Evolutionary conservation across 1,140 invertebrate genomes (phyloP).

Genomic region (Hyles vespertilio): DNA sequence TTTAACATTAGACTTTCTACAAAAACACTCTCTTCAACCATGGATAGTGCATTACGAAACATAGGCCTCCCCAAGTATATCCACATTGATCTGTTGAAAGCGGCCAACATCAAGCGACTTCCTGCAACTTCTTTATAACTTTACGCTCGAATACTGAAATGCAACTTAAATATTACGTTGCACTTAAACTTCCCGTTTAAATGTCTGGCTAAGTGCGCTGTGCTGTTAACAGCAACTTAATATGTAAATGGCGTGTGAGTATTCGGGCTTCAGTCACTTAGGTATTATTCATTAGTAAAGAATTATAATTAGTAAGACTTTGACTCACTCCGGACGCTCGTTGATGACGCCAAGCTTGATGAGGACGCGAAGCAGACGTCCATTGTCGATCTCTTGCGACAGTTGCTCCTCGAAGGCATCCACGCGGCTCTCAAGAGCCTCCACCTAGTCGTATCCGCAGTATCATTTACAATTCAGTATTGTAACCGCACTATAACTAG

Average conservation of each 20-base stretch:
- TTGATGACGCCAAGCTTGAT: constrained; percentile 94
- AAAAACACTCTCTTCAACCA: too few species aligned
- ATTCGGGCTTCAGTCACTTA: not conserved
- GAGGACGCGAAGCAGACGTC: constrained; percentile 91
- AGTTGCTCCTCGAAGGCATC: constrained; percentile 95
- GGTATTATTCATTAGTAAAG: constrained; percentile 1
- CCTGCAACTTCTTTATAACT: too few species aligned
- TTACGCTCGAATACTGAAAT: too few species aligned
- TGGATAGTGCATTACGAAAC: too few species aligned
- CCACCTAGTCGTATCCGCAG: constrained; percentile 74
- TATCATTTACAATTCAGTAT: too few species aligned
- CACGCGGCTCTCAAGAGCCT: constrained; percentile 89
- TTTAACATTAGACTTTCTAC: too few species aligned
- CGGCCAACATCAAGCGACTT: too few species aligned
- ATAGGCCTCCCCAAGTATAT: too few species aligned
- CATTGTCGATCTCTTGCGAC: constrained; percentile 96
- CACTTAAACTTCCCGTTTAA: too few species aligned
- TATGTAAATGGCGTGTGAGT: not conserved
- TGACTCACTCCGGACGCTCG: constrained; percentile 92
- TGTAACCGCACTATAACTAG: too few species aligned
- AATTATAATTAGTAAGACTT: not conserved
- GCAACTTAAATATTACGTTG: too few species aligned
- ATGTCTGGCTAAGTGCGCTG: not conserved
- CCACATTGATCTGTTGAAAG: too few species aligned
- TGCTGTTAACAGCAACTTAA: not conserved